These are phyloP conservation scores for Drosophila busckii DNA, from an alignment of 1,140 invertebrate species.

Conservation along the genomic window DNA sequence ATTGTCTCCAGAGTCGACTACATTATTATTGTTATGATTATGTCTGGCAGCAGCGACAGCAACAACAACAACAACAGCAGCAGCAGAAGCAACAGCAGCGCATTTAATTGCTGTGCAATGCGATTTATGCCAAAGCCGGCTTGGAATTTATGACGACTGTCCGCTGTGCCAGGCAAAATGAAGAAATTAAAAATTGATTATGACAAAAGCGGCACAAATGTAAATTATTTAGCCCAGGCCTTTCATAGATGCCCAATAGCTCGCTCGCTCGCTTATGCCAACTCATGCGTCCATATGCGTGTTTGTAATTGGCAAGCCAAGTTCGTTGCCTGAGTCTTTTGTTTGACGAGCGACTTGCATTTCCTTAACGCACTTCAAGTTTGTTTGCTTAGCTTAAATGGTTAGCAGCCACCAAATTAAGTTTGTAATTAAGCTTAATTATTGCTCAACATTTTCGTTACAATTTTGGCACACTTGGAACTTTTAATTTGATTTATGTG, in stretches of 20 bases:
- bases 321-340: slow-evolving; percentile 55
- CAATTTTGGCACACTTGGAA: background rate
- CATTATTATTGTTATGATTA: slow-evolving; percentile 76
- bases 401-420: background rate
- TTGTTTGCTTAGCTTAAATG: background rate
- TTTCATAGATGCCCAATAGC: slow-evolving; percentile 24
- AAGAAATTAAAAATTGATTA: slow-evolving; percentile 77
- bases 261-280: background rate
- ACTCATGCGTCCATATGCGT: slow-evolving; percentile 8
- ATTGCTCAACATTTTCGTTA: background rate
- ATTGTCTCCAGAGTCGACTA: slow-evolving; percentile 54
- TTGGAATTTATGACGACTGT: slow-evolving; percentile 70
- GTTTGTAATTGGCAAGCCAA: slow-evolving; percentile 27
- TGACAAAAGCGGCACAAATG: slow-evolving; percentile 67
- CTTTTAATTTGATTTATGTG: too few relatives aligned
- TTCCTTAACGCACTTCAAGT: slow-evolving; percentile 8
- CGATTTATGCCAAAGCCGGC: slow-evolving; percentile 71
- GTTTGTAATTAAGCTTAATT: slow-evolving; percentile 14
- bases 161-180: slow-evolving; percentile 47
- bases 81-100: slow-evolving; percentile 5
- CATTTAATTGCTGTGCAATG: slow-evolving; percentile 50
- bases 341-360: slow-evolving; percentile 32
- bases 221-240: slow-evolving; percentile 62
- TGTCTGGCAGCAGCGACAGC: slow-evolving; percentile 66
- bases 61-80: slow-evolving; percentile 34